Conservation (phyloP, 2,113 vertebrate genomes). For the Cichladusa arquata region DNA sequence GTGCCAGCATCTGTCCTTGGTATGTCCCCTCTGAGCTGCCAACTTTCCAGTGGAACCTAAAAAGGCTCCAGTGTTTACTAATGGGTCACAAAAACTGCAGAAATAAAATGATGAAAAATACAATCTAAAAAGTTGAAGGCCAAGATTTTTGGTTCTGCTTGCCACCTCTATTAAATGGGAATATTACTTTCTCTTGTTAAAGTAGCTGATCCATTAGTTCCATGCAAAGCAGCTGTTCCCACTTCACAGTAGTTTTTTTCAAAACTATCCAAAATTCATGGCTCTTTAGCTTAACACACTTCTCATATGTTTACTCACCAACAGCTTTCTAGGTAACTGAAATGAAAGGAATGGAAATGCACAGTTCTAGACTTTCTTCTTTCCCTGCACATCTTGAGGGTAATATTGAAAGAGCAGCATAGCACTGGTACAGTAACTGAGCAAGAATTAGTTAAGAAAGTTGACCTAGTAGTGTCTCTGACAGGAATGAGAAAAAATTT, state of each 20-base stretch:
- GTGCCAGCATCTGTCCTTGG: neutral
- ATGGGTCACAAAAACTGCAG: neutral
- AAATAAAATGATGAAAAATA: neutral
- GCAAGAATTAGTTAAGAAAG: neutral
- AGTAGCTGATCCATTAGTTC: neutral
- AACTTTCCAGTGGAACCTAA: conserved; percentile 31
- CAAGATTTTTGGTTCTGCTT: neutral
- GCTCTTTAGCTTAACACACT: conserved; percentile 7
- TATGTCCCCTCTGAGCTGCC: conserved; percentile 18
- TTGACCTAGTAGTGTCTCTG: neutral
- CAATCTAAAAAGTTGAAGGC: neutral
- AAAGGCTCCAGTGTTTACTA: neutral
- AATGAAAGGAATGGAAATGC: neutral
- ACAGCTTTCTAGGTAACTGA: neutral
- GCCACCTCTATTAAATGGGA: neutral
- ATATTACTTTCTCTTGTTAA: neutral
- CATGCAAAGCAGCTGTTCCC: neutral
- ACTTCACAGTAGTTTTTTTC: neutral
- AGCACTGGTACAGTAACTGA: neutral
- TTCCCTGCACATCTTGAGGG: neutral
- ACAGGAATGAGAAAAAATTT: neutral
- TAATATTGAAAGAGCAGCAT: neutral
- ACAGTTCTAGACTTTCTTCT: neutral
- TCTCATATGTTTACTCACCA: neutral
- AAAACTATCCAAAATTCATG: neutral